Conservation (phyloP, 2,113 vertebrate species). For the Podarcis muralis region DNA sequence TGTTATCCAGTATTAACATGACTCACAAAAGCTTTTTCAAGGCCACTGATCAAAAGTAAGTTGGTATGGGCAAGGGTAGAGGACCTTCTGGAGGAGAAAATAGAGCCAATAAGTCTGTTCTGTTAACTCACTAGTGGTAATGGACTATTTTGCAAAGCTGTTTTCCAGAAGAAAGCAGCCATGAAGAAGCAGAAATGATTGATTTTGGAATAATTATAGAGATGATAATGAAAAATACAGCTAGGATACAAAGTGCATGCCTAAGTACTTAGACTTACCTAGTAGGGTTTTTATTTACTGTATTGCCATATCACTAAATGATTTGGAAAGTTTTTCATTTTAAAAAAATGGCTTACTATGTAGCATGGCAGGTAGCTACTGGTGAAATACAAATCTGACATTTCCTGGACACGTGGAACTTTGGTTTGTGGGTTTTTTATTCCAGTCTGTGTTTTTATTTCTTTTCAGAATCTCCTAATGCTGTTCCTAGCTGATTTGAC, state of each 20-base stretch:
- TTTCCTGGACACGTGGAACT: no score
- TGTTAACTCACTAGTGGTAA: neutral
- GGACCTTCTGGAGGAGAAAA: neutral
- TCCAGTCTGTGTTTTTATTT: neutral
- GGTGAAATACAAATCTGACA: no score
- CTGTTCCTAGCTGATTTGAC: neutral
- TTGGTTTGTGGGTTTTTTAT: neutral
- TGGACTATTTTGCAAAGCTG: neutral
- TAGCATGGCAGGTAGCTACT: no score
- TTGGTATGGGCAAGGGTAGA: neutral
- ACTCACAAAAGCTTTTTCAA: neutral
- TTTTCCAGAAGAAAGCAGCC: neutral
- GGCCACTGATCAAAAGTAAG: neutral
- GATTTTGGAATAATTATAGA: neutral
- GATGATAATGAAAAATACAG: neutral
- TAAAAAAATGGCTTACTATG: no score
- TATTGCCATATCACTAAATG: no score
- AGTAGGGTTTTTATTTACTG: no score
- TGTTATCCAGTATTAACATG: neutral
- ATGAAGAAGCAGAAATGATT: neutral
- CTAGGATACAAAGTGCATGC: neutral
- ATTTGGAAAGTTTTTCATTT: no score
- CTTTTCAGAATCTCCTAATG: neutral
- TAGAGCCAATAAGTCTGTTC: neutral
- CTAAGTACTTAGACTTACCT: neutral